Evolutionary conservation across 2,888 invertebrate species (phyloP), one percentile per base, ranked within the genome.

Genomic region (Ophioninae sp.): DNA sequence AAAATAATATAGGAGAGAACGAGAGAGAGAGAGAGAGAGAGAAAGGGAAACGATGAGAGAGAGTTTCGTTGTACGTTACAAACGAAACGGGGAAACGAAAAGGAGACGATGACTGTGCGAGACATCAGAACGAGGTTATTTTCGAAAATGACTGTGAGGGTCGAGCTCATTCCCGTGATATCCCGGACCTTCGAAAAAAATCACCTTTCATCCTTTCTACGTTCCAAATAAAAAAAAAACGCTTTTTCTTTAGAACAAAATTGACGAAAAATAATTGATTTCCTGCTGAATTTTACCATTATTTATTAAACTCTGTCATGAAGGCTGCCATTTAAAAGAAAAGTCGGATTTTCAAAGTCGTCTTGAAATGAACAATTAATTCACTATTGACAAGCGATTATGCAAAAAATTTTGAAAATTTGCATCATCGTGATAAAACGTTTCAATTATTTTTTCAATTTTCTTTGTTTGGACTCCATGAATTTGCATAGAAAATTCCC

Each of bases 101-200:
- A 78, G 41, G 64, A 71, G 61, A 79, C 73, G 79, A 74, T 78
- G 69, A 71, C 77, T 41, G 81, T 41, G 23, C 71, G 78, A 61
- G 79, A 75, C 78, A 71, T 83, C 77, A 74, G 44, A 68, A 83
- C 72, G 71, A 65, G 78, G 86, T 86, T 88, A 88, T 88, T 88
- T 88, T 86, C 82, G 87, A 87, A 68, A 85, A 82, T 83, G 84
- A 86, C 83, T 86, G 74, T 75, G 71, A 23, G 41, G 56, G 71
- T 39, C 71, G 73, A 71, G 64, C 71, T 51, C 23, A n/a, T 71
- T 65, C 64, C 13, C 58, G 75, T 81, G 64, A 64, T 61, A 72
- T 83, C 69, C 58, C 63, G 41, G 63, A 65, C 78, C 41, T 56
- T 37, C 37, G 77, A 73, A 84, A 85, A 85, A 83, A 76, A 20